Evolutionary conservation across 2,888 invertebrate genomes (phyloP), one percentile per base, ranked within the genome.

Genomic region (Amorpha juglandis): DNA sequence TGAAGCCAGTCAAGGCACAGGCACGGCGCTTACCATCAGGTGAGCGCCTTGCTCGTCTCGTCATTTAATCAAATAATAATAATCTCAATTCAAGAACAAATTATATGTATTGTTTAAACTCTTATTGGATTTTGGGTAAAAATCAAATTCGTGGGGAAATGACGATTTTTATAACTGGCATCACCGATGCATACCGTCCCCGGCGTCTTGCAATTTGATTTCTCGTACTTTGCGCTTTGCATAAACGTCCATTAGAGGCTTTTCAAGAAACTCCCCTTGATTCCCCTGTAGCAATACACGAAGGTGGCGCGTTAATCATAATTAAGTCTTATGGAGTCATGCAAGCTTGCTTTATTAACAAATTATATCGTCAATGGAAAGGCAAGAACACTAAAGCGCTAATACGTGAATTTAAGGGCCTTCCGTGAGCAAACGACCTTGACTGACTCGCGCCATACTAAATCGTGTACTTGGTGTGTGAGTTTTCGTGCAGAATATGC

Each of bases 241-340:
- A 19, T 48, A 58, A 55, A 47, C 47, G 33, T 53, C 52, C 53
- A 53, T 53, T 42, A 53, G 33, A n/a, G 47, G 45, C 47, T 55
- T 64, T 64, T 55, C 33, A 55, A 55, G 64, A 55, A 65, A 66
- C 58, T 50, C 62, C 70, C 52, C 51, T 67, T 68, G 69, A 69
- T 75, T 78, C 73, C 74, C 69, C 62, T 64, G 71, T 71, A 74
- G 68, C 71, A 62, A 69, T 69, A 67, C 67, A 67, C 38, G 65
- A 65, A 72, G 73, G 75, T 74, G 74, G 69, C 71, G 70, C 65
- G 66, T 63, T 77, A 78, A 78, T 78, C 76, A 72, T 71, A 74
- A 77, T 76, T 74, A 72, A 68, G 68, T 33, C 52, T 63, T 63
- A 53, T 38, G 45, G 66, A 64, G 55, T 47, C 76, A 77, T 73